Conservation (phyloP, 2,797 vertebrate genomes). For the Lagorchestes hirsutus region DNA sequence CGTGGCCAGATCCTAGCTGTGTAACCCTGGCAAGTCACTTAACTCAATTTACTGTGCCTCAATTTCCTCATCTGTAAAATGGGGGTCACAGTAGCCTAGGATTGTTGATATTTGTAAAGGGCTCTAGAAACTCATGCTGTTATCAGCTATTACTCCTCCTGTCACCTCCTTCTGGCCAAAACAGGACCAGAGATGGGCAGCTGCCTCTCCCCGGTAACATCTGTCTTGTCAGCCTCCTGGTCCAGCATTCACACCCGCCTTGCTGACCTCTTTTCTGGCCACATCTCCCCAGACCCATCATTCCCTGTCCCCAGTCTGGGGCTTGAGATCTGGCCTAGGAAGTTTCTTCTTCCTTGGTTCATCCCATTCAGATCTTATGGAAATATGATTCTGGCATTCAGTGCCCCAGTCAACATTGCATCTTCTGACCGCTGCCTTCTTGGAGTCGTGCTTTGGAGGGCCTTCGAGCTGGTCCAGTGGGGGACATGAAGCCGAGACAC, state of each 20-base stretch:
- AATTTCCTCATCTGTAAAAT: neutral
- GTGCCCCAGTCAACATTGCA: neutral
- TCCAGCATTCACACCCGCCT: neutral
- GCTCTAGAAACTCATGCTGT: neutral
- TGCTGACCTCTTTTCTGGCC: neutral
- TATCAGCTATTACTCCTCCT: neutral
- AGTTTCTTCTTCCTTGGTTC: neutral
- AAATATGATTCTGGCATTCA: neutral
- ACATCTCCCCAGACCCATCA: too few relatives aligned
- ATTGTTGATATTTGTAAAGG: neutral
- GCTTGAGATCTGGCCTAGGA: too few relatives aligned
- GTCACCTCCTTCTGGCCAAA: neutral
- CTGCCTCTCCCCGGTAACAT: too few relatives aligned
- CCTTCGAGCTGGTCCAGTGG: neutral
- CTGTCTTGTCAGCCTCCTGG: neutral
- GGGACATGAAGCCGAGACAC: neutral
- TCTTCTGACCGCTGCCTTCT: neutral
- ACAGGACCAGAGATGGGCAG: too few relatives aligned
- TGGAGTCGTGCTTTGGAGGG: neutral
- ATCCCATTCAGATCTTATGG: neutral
- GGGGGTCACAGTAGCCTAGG: too few relatives aligned
- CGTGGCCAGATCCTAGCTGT: too few relatives aligned
- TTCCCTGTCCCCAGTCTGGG: neutral
- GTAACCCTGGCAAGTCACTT: too few relatives aligned
- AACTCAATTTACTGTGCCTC: neutral